Base-by-base conservation (phyloP, 1,140 invertebrate genomes). In the Drosophila mauritiana region DNA sequence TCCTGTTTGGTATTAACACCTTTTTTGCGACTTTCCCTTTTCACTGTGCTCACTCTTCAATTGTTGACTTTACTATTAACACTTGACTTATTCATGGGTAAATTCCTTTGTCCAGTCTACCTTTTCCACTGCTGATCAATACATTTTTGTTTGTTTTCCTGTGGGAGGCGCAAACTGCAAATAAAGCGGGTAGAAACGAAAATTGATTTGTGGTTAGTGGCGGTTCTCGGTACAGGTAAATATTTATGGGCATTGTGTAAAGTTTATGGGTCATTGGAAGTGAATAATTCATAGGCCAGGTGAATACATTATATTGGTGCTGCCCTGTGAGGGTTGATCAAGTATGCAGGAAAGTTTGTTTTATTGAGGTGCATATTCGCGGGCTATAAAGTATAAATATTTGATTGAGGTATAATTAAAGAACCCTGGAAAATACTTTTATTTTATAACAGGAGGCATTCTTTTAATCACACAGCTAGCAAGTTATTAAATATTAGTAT, bases 31-130 rank as follows among this genome's bases (percentile, higher is more conserved):
- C 45, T 43, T 34, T 45, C 1, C 13, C 12, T 17, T 3, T 12
- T 43, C 25, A 11, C 6, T 5, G 20, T 36, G 2, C 49, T n/a
- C n/a, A 31, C 13, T 6, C 31, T 48, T 42, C 31, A 83, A 55
- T 86, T 83, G 40, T 70, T 45, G 25, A 34, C 46, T 79, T 72
- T 83, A 88, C 75, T 63, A 55, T 63, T 76, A 51, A 48, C 59
- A 49, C 70, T 69, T 68, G 55, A 77, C 63, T 75, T 48, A 64
- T 68, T 62, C 82, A 83, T 83, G 56, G 72, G 39, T 54, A 13
- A 40, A 31, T 76, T 40, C 37, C 43, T 74, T 58, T 61, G 36
- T 64, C 52, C 70, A 58, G 67, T 36, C 54, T 40, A 13, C 31
- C 40, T 53, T 48, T 48, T 43, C 27, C 57, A 12, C 42, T 46